Evolutionary conservation across 2,888 invertebrate species (phyloP), one percentile per base, ranked within the genome.

Genomic region (Lochmaea capreae): DNA sequence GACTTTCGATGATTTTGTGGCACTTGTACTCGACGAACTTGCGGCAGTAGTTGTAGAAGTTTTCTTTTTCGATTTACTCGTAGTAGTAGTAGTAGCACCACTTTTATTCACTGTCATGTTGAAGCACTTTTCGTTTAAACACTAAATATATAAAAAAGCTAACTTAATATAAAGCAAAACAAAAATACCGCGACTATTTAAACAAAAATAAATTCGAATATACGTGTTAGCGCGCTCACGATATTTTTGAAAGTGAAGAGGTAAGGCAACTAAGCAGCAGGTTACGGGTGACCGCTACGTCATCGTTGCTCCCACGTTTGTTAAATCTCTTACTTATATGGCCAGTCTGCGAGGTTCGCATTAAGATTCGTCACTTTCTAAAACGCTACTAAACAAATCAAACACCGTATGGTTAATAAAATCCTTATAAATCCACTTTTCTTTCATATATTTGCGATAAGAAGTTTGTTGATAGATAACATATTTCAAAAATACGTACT

Each of bases 61-160:
- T 79, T 83, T 82, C 77, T 84, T 84, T 76, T 83, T 83, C 65
- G 81, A 81, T 75, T 83, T 85, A 43, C 54, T 73, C 6, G 81
- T 78, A 66, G 52, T 16, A 54, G 52, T 16, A 54, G 52, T 54
- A 54, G 52, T 54, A 0, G 82, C 81, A 22, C 80, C 78, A 57
- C 83, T 77, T 82, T 86, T 85, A 72, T 83, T 85, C 77, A 86
- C 84, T 71, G 85, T 86, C 86, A 86, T 85, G 71, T 76, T 57
- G 52, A 52, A 49, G 49, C 74, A 74, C 74, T 71, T 26, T 70
- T 61, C 42, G 49, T 73, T 65, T 59, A 33, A 67, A 65, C 71
- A 75, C 66, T 73, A 72, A 72, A 65, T 71, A 62, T 26, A 70
- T 11, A 67, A 57, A 58, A 57, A 67, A 67, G 67, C 67, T 67